These are phyloP conservation scores for Gobionotothen gibberifrons DNA, from an alignment of 2,797 vertebrate genomes.

Conservation along the genomic window DNA sequence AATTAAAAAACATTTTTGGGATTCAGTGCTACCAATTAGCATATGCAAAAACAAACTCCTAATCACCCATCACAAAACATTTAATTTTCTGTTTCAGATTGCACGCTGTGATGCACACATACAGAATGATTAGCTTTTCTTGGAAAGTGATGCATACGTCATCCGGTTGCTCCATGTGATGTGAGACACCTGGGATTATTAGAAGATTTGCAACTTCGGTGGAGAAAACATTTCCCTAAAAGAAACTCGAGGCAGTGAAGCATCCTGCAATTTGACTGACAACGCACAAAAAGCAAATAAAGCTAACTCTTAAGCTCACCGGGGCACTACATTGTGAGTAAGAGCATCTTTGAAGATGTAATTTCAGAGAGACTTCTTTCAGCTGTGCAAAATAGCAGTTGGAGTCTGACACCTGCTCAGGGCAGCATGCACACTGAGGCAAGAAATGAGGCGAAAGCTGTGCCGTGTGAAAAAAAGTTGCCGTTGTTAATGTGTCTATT, in stretches of 20 bases:
- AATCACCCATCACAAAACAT: not conserved
- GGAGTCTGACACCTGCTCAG: constrained; percentile 25
- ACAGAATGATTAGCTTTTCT: not conserved
- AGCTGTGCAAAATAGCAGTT: constrained; percentile 11
- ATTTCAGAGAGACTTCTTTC: constrained; percentile 44
- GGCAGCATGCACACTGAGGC: not conserved
- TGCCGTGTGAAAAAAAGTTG: not conserved
- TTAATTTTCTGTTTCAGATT: not conserved
- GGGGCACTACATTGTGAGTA: constrained; percentile 70
- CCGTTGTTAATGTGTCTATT: not conserved
- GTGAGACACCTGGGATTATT: not conserved
- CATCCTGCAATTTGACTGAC: constrained; percentile 21
- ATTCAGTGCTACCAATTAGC: not conserved
- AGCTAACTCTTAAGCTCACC: constrained; percentile 50
- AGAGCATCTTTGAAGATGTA: constrained; percentile 70
- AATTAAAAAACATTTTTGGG: not conserved
- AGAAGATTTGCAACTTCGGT: not conserved
- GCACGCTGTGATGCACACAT: not conserved
- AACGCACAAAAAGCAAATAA: constrained; percentile 52
- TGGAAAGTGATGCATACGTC: not conserved
- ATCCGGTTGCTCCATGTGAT: not conserved
- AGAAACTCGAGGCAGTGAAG: constrained; percentile 5
- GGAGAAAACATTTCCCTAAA: not conserved
- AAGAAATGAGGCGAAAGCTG: not conserved
- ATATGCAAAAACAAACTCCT: not conserved